A percentile compares a stretch with the other conserved stretches of the same genome.
These are phyloP conservation scores for Semnopithecus entellus DNA, from an alignment of 2,113 vertebrate species.

Conservation along the genomic window DNA sequence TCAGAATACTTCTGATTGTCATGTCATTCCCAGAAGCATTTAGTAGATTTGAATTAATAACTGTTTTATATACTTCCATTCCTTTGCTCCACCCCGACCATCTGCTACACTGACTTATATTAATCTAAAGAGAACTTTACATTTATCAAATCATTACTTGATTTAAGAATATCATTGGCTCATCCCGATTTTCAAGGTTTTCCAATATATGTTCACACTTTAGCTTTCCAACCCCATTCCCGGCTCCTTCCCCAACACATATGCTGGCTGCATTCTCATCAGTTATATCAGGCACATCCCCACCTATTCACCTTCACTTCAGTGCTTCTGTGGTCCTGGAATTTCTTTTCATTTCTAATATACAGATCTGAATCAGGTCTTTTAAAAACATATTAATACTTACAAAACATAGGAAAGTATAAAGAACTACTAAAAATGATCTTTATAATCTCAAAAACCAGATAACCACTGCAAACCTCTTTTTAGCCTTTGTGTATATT, in stretches of 20 bases:
- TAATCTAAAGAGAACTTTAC: neutral
- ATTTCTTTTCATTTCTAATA: neutral
- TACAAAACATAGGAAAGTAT: neutral
- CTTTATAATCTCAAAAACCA: neutral
- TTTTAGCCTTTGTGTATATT: neutral
- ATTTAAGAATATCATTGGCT: neutral
- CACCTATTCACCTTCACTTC: neutral
- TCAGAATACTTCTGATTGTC: slow-evolving; percentile 36
- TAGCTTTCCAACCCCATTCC: neutral
- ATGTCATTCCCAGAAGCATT: slow-evolving; percentile 41
- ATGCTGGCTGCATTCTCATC: neutral
- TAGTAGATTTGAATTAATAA: slow-evolving; percentile 20
- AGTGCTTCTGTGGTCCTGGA: neutral
- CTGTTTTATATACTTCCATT: neutral
- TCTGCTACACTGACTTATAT: neutral
- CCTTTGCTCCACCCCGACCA: neutral
- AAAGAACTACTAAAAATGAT: neutral
- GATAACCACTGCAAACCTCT: neutral
- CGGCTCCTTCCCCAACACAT: neutral
- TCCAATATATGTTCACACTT: neutral
- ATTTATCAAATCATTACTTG: neutral
- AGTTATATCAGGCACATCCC: neutral
- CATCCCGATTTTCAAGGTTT: neutral
- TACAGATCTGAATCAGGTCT: neutral
- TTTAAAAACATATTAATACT: neutral